Percentiles rank a stretch among this genome's conserved stretches.
These are phyloP conservation scores for Anser brachyrhynchus DNA, from an alignment of 2,113 vertebrate genomes.

Conservation along the genomic window DNA sequence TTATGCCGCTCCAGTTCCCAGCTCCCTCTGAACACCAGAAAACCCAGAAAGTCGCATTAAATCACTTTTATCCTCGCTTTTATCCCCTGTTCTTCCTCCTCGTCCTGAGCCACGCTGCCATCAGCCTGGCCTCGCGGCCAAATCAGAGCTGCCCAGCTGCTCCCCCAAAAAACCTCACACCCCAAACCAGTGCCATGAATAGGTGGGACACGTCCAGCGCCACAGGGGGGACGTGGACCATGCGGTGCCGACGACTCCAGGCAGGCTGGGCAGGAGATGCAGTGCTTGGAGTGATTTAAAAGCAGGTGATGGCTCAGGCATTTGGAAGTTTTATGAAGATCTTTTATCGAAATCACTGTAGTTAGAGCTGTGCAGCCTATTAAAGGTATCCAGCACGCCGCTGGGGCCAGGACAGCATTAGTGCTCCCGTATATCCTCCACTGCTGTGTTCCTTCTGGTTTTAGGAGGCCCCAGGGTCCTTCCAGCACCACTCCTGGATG, in stretches of 20 bases:
- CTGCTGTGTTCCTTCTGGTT: background rate
- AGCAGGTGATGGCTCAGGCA: background rate
- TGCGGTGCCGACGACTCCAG: fast-evolving
- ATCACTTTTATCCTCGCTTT: slow-evolving; percentile 24
- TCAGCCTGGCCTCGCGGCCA: background rate
- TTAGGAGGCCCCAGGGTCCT: slow-evolving; percentile 4
- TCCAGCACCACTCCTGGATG: background rate
- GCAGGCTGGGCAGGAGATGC: background rate
- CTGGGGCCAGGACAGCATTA: background rate
- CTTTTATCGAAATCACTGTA: background rate
- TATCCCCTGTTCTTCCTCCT: background rate
- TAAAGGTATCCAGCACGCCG: background rate
- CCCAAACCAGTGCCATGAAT: background rate
- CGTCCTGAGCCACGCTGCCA: fast-evolving
- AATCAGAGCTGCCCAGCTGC: fast-evolving
- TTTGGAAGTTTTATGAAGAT: slow-evolving; percentile 4
- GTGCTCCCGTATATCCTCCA: background rate
- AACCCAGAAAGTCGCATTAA: background rate
- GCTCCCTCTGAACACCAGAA: background rate
- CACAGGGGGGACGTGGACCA: fast-evolving
- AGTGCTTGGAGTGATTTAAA: background rate
- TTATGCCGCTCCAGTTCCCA: background rate
- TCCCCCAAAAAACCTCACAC: background rate
- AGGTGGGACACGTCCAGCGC: background rate
- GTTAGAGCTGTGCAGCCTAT: background rate